phyloP scores from a whole-genome alignment of 2,888 invertebrate species.

The Rapana venosa region DNA sequence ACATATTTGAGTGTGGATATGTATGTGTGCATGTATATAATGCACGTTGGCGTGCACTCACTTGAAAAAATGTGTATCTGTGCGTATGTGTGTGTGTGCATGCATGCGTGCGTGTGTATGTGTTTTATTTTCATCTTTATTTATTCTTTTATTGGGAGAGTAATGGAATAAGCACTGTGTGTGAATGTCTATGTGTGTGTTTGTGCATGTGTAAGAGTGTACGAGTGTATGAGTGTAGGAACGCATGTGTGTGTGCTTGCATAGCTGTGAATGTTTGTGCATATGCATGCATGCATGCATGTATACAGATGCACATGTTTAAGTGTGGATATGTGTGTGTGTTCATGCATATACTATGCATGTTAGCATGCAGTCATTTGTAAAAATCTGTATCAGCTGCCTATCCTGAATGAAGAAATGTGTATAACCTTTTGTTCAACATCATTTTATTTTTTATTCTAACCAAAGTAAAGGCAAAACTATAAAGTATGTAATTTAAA shows the following conservation, averaged over 20 bases:
- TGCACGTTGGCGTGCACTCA: not conserved
- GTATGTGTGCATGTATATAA: not conserved
- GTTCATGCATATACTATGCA: not conserved
- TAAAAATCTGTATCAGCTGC: not conserved
- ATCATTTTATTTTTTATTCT: no score
- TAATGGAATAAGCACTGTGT: not conserved
- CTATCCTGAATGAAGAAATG: not conserved
- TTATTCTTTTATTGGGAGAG: not conserved
- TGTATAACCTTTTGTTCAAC: no score
- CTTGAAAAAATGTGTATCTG: not conserved
- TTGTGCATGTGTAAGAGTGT: not conserved
- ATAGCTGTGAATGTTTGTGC: not conserved
- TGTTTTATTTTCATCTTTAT: no score
- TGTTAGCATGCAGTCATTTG: not conserved
- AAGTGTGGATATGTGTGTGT: not conserved
- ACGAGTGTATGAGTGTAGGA: not conserved
- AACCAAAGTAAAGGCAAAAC: no score
- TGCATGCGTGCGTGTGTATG: not conserved
- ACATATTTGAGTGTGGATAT: not conserved
- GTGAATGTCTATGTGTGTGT: not conserved
- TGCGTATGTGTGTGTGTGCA: not conserved
- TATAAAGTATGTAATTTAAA: no score
- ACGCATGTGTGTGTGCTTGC: not conserved
- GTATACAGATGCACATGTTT: not conserved
- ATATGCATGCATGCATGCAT: slow-evolving; percentile 3